These are phyloP conservation scores for Caenorhabditis plicata DNA, from an alignment of 2,888 invertebrate genomes.

Conservation along the genomic window DNA sequence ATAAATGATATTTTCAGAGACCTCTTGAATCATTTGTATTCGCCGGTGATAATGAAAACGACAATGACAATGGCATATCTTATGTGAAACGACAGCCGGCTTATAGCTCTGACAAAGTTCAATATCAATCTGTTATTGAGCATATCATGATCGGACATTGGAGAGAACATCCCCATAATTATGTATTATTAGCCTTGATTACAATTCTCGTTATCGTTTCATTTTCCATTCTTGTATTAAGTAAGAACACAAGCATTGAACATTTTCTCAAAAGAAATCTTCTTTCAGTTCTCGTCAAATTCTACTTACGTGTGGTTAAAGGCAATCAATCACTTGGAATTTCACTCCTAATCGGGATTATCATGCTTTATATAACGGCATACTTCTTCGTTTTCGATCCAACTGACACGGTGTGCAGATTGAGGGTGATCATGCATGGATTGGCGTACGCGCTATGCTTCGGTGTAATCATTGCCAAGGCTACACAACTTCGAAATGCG, in stretches of 20 bases:
- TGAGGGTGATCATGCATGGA: constrained; percentile 52
- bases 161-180: constrained; percentile 50
- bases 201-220: constrained; percentile 46
- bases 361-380: constrained; percentile 55
- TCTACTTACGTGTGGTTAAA: constrained; percentile 58
- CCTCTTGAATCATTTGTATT: constrained; percentile 46
- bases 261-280: neutral
- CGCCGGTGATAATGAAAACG: constrained; percentile 18
- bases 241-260: neutral
- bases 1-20: constrained; percentile 28
- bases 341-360: constrained; percentile 59
- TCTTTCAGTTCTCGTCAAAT: constrained; percentile 47
- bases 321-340: constrained; percentile 65
- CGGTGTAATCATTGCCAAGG: constrained; percentile 64
- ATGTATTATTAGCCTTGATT: constrained; percentile 52
- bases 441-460: constrained; percentile 62
- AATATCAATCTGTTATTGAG: constrained; percentile 47
- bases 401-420: constrained; percentile 48
- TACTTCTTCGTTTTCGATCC: constrained; percentile 62
- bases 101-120: constrained; percentile 41
- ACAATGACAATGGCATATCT: constrained; percentile 23
- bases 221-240: constrained; percentile 45
- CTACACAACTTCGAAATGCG: constrained; percentile 60
- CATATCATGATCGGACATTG: constrained; percentile 51
- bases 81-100: constrained; percentile 55